Evolutionary conservation across 1,140 invertebrate species (phyloP), one percentile per base, ranked within the genome.

Genomic region (Daktulosphaira vitifoliae): DNA sequence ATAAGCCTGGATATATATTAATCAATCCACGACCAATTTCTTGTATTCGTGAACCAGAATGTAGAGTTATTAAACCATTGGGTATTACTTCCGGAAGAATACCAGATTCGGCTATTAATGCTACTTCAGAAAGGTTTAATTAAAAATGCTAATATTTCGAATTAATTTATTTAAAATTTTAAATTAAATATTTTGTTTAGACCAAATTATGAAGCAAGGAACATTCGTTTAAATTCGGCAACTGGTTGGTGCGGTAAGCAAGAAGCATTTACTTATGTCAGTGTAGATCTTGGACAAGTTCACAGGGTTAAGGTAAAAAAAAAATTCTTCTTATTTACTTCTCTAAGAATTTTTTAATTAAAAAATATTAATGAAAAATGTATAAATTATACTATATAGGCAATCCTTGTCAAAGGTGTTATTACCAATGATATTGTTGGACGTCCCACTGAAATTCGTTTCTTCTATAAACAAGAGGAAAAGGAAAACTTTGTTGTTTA

Each of bases 391-490:
- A 44, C 29, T 62, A n/a, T 33, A 11, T 51, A 73, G 77, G 89
- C 88, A 3, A 91, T 95, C 69, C 76, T 95, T 23, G 89, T 95
- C 0, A 93, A 94, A 77, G 92, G 92, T 56, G 92, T 96, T 13
- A 89, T 96, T 3, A 95, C 92, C 1, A 94, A 93, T 69, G 92
- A 95, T 71, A 92, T 95, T 53, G 92, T 95, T 11, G 92, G 92
- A 62, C 80, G 92, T 65, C 92, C 92, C 7, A 96, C 92, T 0
- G 92, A 96, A 80, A 92, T 97, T 64, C 80, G 94, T 66, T 93
- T 97, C 77, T 97, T 97, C 80, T 97, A 97, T 74, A 97, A 97
- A 77, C 88, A 92, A 77, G 81, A 88, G 4, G 92, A 94, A 75
- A 85, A 78, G 69, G 92, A 96, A 74, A 95, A 96, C 71, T 96